phyloP scores from a whole-genome alignment of 2,888 invertebrate genomes.

The Euzophera pinguis region DNA sequence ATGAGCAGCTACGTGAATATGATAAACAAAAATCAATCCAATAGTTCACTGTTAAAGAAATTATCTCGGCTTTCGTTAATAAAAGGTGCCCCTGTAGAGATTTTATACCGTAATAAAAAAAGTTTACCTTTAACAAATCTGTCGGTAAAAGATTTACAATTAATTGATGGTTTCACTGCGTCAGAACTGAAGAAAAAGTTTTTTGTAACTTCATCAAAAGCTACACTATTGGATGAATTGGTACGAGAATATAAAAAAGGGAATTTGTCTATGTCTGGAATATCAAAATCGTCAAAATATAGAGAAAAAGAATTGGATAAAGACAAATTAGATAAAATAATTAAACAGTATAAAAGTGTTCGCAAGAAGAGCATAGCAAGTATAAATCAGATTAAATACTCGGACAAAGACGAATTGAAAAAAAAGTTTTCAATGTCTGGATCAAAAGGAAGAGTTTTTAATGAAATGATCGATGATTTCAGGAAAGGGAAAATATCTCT shows the following conservation, averaged over 20 bases:
- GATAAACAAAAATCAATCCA: constrained; percentile 12
- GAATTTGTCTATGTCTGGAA: constrained; percentile 26
- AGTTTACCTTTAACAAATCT: constrained; percentile 18
- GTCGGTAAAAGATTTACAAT: constrained; percentile 14
- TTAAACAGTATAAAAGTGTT: constrained; percentile 27
- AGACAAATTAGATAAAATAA: constrained; percentile 25
- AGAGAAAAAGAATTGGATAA: constrained; percentile 29
- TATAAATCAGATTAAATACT: constrained; percentile 10
- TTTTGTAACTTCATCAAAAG: constrained; percentile 29
- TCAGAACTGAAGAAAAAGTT: constrained; percentile 25
- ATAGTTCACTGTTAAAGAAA: no score
- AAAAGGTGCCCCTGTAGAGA: constrained; percentile 10
- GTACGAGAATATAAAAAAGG: constrained; percentile 34
- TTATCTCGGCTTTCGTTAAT: background rate
- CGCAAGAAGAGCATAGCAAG: constrained; percentile 19
- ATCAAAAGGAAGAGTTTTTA: constrained; percentile 12
- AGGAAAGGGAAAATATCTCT: constrained; percentile 14
- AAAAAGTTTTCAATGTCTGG: constrained; percentile 13
- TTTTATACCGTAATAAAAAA: constrained; percentile 29
- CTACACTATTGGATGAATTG: constrained; percentile 32
- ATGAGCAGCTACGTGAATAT: constrained; percentile 30
- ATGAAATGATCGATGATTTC: constrained; percentile 15
- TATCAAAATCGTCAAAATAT: constrained; percentile 29
- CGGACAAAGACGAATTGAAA: constrained; percentile 13
- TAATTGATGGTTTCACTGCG: constrained; percentile 19